Percentiles rank a stretch among this genome's conserved stretches.
phyloP scores from a whole-genome alignment of 2,797 vertebrate species.

The Enoplosus armatus region DNA sequence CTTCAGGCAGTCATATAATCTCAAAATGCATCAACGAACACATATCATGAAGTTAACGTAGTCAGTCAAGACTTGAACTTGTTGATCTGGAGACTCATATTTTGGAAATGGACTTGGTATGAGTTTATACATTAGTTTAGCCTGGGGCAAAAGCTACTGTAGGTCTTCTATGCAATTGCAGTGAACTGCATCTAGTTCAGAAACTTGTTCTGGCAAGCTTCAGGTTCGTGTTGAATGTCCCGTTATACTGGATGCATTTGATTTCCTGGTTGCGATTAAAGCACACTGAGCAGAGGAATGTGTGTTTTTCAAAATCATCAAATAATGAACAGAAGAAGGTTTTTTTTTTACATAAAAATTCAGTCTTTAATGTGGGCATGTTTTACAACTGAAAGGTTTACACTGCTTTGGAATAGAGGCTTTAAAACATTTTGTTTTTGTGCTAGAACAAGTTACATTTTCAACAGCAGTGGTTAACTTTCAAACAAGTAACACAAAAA shows the following conservation, averaged over 20 bases:
- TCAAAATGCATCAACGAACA: constrained; percentile 82
- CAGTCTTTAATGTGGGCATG: constrained; percentile 67
- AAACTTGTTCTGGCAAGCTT: background rate
- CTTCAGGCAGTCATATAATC: constrained; percentile 82
- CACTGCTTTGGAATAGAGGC: constrained; percentile 29
- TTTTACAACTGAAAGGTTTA: constrained; percentile 38
- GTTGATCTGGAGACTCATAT: background rate
- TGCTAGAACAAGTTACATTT: constrained; percentile 10
- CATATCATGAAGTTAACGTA: constrained; percentile 64
- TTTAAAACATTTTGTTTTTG: constrained; percentile 21
- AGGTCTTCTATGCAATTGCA: background rate
- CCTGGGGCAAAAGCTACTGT: background rate
- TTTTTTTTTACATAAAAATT: constrained; percentile 67
- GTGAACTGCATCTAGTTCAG: background rate
- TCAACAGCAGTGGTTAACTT: constrained; percentile 19
- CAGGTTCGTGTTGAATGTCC: background rate
- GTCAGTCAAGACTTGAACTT: background rate
- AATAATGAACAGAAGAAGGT: constrained; percentile 19
- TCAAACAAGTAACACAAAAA: constrained; percentile 27
- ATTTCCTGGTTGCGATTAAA: constrained; percentile 25
- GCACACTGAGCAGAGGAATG: background rate
- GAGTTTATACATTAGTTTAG: background rate
- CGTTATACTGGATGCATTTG: constrained; percentile 6
- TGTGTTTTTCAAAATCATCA: background rate
- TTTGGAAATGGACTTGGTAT: background rate